A percentile compares a stretch with the other conserved stretches of the same genome.
These are phyloP conservation scores for Ptychochromis oligacanthus DNA, from an alignment of 2,113 vertebrate genomes.

Conservation along the genomic window DNA sequence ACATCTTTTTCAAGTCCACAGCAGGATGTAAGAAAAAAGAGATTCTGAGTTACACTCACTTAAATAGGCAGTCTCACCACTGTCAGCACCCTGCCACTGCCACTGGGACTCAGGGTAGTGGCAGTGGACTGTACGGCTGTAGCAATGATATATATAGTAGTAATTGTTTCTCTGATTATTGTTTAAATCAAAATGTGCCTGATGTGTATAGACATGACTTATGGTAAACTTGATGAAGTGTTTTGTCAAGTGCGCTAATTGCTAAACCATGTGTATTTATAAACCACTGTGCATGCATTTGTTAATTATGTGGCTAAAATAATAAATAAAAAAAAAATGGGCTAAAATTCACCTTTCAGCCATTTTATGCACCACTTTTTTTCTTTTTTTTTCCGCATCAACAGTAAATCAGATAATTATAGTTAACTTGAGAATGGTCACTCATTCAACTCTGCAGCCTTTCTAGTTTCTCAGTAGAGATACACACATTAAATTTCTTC, in stretches of 20 bases:
- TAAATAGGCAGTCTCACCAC: not conserved
- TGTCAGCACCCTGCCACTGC: not conserved
- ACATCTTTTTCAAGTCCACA: slow-evolving; percentile 14
- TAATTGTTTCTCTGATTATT: not conserved
- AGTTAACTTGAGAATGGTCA: not conserved
- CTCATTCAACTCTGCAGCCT: rapidly evolving
- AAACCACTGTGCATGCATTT: not conserved
- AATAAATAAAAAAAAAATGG: too few species aligned
- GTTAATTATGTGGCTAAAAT: too few species aligned
- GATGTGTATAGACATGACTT: not conserved
- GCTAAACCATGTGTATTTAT: not conserved
- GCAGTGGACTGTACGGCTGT: too few species aligned
- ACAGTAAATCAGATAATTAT: not conserved
- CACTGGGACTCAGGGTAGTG: too few species aligned
- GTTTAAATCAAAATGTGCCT: not conserved
- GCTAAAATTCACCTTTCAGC: too few species aligned
- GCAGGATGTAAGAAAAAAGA: not conserved
- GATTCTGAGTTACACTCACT: slow-evolving; percentile 2
- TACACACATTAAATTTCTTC: not conserved
- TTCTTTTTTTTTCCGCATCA: not conserved
- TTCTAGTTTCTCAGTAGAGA: not conserved
- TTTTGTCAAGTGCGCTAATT: not conserved
- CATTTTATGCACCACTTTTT: too few species aligned
- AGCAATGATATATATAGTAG: not conserved
- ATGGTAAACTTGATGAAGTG: not conserved